phyloP scores from a whole-genome alignment of 2,888 invertebrate species.

The Ecliptopera silaceata region DNA sequence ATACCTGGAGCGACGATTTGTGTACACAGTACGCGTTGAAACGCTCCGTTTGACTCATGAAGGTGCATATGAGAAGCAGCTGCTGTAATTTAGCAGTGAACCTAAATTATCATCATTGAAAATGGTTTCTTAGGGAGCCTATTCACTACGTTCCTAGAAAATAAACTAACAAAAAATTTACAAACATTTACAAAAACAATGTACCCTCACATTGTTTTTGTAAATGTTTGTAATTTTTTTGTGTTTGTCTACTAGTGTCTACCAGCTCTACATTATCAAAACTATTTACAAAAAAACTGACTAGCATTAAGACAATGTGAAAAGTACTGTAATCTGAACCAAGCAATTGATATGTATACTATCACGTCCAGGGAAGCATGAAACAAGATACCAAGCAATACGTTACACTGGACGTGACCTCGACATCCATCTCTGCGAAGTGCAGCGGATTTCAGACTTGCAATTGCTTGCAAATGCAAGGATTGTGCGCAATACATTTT shows the following conservation, averaged over 20 bases:
- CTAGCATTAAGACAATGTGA: neutral
- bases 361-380: slow-evolving; percentile 21
- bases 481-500: slow-evolving; percentile 12
- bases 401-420: slow-evolving; percentile 22
- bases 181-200: neutral
- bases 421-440: slow-evolving; percentile 24
- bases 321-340: slow-evolving; percentile 14
- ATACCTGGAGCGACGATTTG: slow-evolving; percentile 25
- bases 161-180: slow-evolving; percentile 4
- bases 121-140: slow-evolving; percentile 1
- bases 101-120: slow-evolving; percentile 7
- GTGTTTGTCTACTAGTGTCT: too few relatives aligned
- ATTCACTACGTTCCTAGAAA: neutral
- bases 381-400: slow-evolving; percentile 22
- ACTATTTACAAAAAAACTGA: slow-evolving; percentile 1
- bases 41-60: slow-evolving; percentile 5
- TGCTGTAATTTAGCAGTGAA: slow-evolving; percentile 14
- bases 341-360: slow-evolving; percentile 30
- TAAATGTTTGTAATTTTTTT: too few relatives aligned
- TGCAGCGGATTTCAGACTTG: slow-evolving; percentile 18
- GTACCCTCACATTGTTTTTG: too few relatives aligned
- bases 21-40: slow-evolving; percentile 13
- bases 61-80: slow-evolving; percentile 4
- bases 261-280: neutral
- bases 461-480: slow-evolving; percentile 19